Conservation (phyloP, 2,797 vertebrate genomes). For the Halcyon chelicuti region DNA sequence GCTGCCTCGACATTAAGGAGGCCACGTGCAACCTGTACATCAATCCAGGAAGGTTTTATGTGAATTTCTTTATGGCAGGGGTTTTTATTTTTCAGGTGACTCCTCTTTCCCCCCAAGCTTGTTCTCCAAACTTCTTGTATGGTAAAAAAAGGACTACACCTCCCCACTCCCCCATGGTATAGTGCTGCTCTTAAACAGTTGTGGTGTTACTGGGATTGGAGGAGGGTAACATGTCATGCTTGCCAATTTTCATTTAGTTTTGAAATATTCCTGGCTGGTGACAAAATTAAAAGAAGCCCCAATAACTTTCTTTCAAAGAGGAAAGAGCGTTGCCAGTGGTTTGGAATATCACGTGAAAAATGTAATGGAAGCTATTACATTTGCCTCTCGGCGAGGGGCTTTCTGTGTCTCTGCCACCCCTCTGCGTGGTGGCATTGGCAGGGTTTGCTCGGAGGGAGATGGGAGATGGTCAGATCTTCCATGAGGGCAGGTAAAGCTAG, state of each 20-base stretch:
- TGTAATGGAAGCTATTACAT: neutral
- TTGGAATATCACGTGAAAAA: neutral
- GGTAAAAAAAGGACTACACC: neutral
- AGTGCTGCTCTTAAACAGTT: neutral
- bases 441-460: neutral
- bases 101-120: neutral
- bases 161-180: neutral
- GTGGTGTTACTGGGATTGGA: neutral
- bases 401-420: neutral
- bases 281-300: neutral
- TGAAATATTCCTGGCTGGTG: neutral
- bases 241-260: neutral
- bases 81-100: neutral
- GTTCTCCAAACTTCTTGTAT: neutral
- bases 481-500: neutral
- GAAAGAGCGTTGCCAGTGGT: neutral
- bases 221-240: neutral
- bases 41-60: neutral
- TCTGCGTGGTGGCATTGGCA: fast-evolving
- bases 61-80: neutral
- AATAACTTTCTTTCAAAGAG: neutral
- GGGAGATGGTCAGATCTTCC: neutral
- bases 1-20: neutral
- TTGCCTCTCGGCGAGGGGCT: neutral
- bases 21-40: neutral